Percentiles rank a stretch among this genome's conserved stretches.
These are phyloP conservation scores for Strigamia maritima DNA, from an alignment of 2,888 invertebrate genomes.

Conservation along the genomic window DNA sequence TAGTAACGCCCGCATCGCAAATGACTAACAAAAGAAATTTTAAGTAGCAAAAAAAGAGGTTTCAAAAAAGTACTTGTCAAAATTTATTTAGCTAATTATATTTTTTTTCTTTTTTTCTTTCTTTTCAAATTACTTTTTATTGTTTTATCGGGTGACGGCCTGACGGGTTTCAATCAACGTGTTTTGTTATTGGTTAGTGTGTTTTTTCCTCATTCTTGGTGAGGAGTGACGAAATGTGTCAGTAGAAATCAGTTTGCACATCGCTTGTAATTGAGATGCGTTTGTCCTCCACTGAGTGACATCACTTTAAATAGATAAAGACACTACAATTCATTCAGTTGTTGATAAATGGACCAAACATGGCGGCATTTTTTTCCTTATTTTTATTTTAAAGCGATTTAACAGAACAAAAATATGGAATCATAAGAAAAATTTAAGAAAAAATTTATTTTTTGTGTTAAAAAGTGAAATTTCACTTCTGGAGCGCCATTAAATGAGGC, in stretches of 20 bases:
- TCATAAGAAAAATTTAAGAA: too few species aligned
- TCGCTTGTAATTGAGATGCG: conserved; percentile 30
- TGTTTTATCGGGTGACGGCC: background rate
- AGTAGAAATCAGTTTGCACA: conserved; percentile 30
- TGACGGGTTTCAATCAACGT: background rate
- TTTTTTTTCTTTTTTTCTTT: background rate
- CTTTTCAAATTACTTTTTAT: background rate
- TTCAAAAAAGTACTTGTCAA: background rate
- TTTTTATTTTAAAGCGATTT: too few species aligned
- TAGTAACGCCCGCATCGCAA: background rate
- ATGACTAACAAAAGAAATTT: conserved; percentile 1
- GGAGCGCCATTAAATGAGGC: too few species aligned
- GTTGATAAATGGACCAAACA: conserved; percentile 25
- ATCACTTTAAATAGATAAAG: conserved; percentile 34
- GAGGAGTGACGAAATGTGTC: conserved; percentile 13
- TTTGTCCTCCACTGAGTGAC: conserved; percentile 32
- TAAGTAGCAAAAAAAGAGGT: background rate
- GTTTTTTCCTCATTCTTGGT: background rate
- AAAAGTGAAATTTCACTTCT: too few species aligned
- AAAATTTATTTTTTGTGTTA: too few species aligned
- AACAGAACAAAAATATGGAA: too few species aligned
- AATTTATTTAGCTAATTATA: background rate
- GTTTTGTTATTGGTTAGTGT: conserved; percentile 20
- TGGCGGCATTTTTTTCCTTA: too few species aligned
- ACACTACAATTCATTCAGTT: conserved; percentile 26